Base-by-base conservation (phyloP, 1,140 invertebrate species). In the Rhopalosiphum padi region DNA sequence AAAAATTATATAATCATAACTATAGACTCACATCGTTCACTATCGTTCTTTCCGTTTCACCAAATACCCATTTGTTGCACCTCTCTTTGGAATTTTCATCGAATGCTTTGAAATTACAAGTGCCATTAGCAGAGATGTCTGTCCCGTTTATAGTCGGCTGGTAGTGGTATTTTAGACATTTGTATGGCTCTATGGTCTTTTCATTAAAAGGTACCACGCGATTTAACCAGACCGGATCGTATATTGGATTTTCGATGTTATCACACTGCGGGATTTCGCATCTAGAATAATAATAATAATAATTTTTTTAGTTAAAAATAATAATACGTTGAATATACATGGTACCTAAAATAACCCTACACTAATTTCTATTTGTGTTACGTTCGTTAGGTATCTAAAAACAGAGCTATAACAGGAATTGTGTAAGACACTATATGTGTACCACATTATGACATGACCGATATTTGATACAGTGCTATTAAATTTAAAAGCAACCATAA, bases 61-160 rank as follows among this genome's bases (percentile, higher is more conserved):
- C 95, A 94, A 95, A 96, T 0, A 96, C 95, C 95, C 96, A 96
- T 23, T 95, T 93, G 51, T 95, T 94, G 94, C 96, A 96, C 51
- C 83, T 95, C 93, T 94, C 94, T 43, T 94, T 87, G 93, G 94
- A 51, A 90, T 94, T 94, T 94, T 4, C 89, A 87, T 90, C 94
- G 94, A 90, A 94, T 86, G 87, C 22, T 18, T 68, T 22, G 18
- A 60, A 35, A 6, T 2, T 35, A 89, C 91, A 93, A 3, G 48
- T 85, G 2, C 1, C 15, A 53, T 93, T 93, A 0, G 37, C 2
- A 21, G 22, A 85, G 41, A 0, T 3, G 18, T 43, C 37, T 5
- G 86, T 48, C 4, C 22, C 60, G n/a, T 35, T 89, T 23, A 6
- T 48, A 22, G 41, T 43, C 2, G 41, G 46, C 0, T 23, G 30